phyloP scores from a whole-genome alignment of 2,888 invertebrate genomes.

The Unio delphinus region DNA sequence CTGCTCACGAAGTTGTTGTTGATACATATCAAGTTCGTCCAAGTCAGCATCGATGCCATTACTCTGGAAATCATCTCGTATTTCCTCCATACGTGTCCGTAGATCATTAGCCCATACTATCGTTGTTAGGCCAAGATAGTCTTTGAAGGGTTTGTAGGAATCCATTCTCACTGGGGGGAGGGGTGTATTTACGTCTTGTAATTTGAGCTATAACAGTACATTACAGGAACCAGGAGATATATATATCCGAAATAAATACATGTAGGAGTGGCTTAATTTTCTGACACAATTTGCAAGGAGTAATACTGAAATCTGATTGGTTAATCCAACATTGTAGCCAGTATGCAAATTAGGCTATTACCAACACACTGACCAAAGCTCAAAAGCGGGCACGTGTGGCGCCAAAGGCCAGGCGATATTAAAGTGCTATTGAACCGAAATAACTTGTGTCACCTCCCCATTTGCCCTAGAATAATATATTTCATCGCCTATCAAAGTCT shows the following conservation, averaged over 20 bases:
- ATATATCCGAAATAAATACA: too few species aligned
- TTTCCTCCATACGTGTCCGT: slow-evolving; percentile 3
- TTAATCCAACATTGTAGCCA: too few species aligned
- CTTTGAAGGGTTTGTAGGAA: slow-evolving; percentile 19
- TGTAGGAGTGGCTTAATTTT: too few species aligned
- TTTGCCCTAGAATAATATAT: background rate
- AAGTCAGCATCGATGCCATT: slow-evolving; percentile 43
- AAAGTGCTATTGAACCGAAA: background rate
- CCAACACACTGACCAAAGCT: too few species aligned
- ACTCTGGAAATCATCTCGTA: slow-evolving; percentile 30
- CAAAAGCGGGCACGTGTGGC: background rate
- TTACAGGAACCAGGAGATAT: too few species aligned
- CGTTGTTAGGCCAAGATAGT: slow-evolving; percentile 22
- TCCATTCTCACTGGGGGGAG: too few species aligned
- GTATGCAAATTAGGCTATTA: too few species aligned
- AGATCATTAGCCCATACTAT: slow-evolving; percentile 16
- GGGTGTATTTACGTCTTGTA: too few species aligned
- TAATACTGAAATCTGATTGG: too few species aligned
- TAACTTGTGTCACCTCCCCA: background rate
- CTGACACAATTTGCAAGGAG: too few species aligned
- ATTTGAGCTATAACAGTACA: too few species aligned
- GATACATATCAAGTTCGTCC: slow-evolving; percentile 45
- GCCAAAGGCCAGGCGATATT: background rate
- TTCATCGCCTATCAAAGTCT: too few species aligned
- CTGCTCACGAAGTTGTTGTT: slow-evolving; percentile 35